phyloP scores from a whole-genome alignment of 1,140 invertebrate genomes.

The Nomia melanderi region DNA sequence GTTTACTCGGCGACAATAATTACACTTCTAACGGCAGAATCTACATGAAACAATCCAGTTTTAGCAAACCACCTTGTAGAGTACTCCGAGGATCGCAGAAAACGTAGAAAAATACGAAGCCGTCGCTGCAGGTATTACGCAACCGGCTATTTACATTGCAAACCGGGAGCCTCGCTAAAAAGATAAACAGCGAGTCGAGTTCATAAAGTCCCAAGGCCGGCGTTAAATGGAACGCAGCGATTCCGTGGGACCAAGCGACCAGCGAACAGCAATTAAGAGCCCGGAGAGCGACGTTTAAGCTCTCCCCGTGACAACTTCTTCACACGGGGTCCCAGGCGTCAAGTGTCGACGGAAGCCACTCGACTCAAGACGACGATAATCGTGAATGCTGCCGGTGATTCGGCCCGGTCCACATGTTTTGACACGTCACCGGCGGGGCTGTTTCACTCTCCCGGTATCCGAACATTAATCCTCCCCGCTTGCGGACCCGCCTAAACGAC shows the following conservation, averaged over 20 bases:
- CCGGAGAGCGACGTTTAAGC: neutral
- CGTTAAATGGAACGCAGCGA: neutral
- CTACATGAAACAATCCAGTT: too few species aligned
- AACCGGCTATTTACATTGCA: too few species aligned
- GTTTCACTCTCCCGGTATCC: neutral
- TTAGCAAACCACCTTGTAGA: too few species aligned
- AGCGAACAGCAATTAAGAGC: slow-evolving; percentile 9
- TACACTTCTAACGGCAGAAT: too few species aligned
- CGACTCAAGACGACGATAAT: slow-evolving; percentile 36
- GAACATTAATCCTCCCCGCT: slow-evolving; percentile 40
- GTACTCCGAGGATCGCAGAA: too few species aligned
- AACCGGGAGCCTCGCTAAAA: neutral
- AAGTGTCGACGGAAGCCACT: slow-evolving; percentile 49
- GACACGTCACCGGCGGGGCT: slow-evolving; percentile 47
- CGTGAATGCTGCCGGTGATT: slow-evolving; percentile 20
- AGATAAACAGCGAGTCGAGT: neutral
- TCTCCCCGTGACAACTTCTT: neutral
- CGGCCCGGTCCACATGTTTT: slow-evolving; percentile 55
- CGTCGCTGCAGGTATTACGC: too few species aligned
- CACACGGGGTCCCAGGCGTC: neutral
- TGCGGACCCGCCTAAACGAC: slow-evolving; percentile 13
- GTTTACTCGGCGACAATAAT: too few species aligned
- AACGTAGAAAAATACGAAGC: too few species aligned
- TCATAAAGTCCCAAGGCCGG: neutral
- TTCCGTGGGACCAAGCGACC: neutral